A percentile compares a stretch with the other conserved stretches of the same genome.
Conservation (phyloP, 2,113 vertebrate genomes). For the Dissostichus mawsoni region DNA sequence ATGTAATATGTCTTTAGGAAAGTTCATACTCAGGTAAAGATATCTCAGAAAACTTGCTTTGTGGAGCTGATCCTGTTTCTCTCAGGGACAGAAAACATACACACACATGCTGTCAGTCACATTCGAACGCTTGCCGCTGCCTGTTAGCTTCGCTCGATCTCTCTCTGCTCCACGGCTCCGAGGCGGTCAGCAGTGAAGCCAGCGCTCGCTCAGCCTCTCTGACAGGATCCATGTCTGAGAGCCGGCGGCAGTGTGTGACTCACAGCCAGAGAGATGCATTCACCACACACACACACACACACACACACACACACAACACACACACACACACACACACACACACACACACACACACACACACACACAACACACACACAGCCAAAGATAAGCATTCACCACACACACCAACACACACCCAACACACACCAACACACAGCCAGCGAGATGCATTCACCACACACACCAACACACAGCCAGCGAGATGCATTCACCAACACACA, state of each 20-base stretch:
- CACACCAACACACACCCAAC: neutral
- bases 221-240: conserved; percentile 52
- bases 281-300: conserved; percentile 20
- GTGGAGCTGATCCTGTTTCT: neutral
- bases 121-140: neutral
- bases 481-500: too few species aligned
- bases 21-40: neutral
- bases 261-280: conserved; percentile 27
- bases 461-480: neutral
- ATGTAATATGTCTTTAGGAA: neutral
- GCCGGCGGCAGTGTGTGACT: conserved; percentile 44
- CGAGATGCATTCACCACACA: too few species aligned
- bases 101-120: neutral
- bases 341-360: too few species aligned
- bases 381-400: too few species aligned
- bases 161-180: neutral
- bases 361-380: too few species aligned
- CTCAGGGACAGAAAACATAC: neutral
- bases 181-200: conserved; percentile 22
- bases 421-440: too few species aligned
- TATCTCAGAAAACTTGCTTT: neutral
- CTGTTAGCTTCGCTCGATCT: neutral
- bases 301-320: too few species aligned
- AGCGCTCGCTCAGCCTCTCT: conserved; percentile 35
- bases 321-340: too few species aligned